Conservation (phyloP, 2,113 vertebrate genomes). For the Menidia beryllina region DNA sequence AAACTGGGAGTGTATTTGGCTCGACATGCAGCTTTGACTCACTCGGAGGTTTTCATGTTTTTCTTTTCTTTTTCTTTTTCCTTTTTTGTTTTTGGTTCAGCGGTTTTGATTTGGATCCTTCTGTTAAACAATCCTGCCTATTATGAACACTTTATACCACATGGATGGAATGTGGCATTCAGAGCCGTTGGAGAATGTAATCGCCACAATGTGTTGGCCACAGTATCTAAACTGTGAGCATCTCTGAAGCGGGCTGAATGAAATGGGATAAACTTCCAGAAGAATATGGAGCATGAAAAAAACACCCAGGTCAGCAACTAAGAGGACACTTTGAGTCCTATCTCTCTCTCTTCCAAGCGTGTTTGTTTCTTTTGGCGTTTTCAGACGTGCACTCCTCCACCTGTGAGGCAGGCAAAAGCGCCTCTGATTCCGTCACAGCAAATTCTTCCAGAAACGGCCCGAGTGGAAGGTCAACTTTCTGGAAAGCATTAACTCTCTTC, state of each 20-base stretch:
- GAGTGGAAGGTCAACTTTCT: conserved; percentile 58
- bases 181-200: conserved; percentile 27
- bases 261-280: background rate
- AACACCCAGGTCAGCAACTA: conserved; percentile 4
- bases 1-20: no score
- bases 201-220: conserved; percentile 39
- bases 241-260: conserved; percentile 7
- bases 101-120: conserved; percentile 44
- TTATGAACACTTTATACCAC: conserved; percentile 51
- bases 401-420: conserved; percentile 32
- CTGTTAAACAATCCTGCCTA: conserved; percentile 64
- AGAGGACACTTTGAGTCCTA: background rate
- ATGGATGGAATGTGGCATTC: conserved; percentile 35
- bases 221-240: conserved; percentile 4
- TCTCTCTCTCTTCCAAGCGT: background rate
- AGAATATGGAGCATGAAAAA: background rate
- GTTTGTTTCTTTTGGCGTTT: conserved; percentile 24
- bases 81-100: conserved; percentile 35
- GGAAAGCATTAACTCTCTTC: conserved; percentile 58
- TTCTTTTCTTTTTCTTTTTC: no score
- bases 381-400: background rate
- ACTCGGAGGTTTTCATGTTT: no score
- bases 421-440: conserved; percentile 23
- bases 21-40: conserved; percentile 20
- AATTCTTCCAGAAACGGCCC: conserved; percentile 42